These are phyloP conservation scores for Pipa parva DNA, from an alignment of 2,113 vertebrate genomes.

Conservation along the genomic window DNA sequence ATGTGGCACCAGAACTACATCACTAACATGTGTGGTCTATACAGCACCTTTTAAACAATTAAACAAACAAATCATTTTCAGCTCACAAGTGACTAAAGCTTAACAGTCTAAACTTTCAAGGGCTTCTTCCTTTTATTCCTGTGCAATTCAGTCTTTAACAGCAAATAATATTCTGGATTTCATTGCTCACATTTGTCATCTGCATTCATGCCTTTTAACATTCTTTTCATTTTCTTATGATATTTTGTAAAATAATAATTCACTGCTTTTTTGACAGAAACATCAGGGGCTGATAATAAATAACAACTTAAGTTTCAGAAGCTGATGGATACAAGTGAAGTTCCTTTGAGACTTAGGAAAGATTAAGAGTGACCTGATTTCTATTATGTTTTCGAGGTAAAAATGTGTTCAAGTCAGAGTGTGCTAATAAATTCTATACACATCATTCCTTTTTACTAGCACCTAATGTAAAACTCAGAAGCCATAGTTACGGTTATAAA, in stretches of 20 bases:
- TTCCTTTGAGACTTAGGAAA: conserved; percentile 5
- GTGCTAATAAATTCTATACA: conserved; percentile 22
- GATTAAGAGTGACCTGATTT: conserved; percentile 41
- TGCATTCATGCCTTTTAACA: conserved; percentile 3
- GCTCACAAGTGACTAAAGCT: too few relatives aligned
- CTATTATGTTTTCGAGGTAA: conserved; percentile 28
- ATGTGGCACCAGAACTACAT: too few relatives aligned
- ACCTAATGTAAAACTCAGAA: conserved; percentile 14
- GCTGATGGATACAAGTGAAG: conserved; percentile 5
- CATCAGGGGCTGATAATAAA: conserved; percentile 10
- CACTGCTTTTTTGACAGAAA: conserved; percentile 9
- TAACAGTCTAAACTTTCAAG: too few relatives aligned
- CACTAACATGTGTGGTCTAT: too few relatives aligned
- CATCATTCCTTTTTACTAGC: conserved; percentile 6
- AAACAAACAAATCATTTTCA: too few relatives aligned
- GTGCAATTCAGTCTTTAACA: too few relatives aligned
- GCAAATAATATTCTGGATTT: too few relatives aligned
- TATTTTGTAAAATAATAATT: conserved; percentile 21
- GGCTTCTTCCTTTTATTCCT: too few relatives aligned
- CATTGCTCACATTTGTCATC: too few relatives aligned
- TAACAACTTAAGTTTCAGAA: background rate
- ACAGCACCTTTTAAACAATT: too few relatives aligned
- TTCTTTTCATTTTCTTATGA: conserved; percentile 1
- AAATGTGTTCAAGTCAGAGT: conserved; percentile 11
- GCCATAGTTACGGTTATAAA: conserved; percentile 36